Conservation (phyloP, 2,888 invertebrate genomes). For the Scaptomyza cyrtandrae region DNA sequence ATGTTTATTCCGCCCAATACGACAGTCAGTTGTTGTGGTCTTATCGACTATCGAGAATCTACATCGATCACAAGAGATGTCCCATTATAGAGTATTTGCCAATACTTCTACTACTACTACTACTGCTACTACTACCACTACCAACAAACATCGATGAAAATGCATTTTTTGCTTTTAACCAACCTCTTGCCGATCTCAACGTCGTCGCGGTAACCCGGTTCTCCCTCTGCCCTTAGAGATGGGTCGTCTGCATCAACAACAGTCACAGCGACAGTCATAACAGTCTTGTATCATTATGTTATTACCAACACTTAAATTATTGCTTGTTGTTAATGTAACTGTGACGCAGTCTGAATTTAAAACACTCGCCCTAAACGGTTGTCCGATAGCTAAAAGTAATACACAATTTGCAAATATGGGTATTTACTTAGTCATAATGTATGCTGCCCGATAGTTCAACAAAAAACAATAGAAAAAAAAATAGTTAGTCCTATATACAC, state of each 20-base stretch:
- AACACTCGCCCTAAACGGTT: slow-evolving; percentile 1
- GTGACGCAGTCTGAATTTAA: background rate
- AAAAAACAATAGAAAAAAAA: slow-evolving; percentile 3
- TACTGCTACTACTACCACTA: slow-evolving; percentile 33
- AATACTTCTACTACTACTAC: slow-evolving; percentile 19
- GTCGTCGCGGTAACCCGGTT: slow-evolving; percentile 30
- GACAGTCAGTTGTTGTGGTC: slow-evolving; percentile 42
- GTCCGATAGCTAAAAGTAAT: slow-evolving; percentile 5
- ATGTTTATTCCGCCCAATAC: slow-evolving; percentile 66
- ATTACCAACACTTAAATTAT: slow-evolving; percentile 9
- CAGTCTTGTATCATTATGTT: slow-evolving; percentile 18
- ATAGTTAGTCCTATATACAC: slow-evolving; percentile 23
- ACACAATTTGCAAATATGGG: background rate
- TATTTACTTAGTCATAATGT: background rate
- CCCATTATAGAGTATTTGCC: slow-evolving; percentile 53
- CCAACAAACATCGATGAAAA: slow-evolving; percentile 50
- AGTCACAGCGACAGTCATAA: slow-evolving; percentile 23
- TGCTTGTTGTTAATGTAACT: background rate
- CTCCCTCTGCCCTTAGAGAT: slow-evolving; percentile 21
- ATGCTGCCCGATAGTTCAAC: slow-evolving; percentile 10
- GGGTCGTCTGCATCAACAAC: slow-evolving; percentile 47
- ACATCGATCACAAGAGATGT: slow-evolving; percentile 66
- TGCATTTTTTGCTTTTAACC: slow-evolving; percentile 57
- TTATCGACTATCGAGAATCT: slow-evolving; percentile 51
- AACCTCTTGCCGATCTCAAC: slow-evolving; percentile 42